Evolutionary conservation across 53 echinoderm and acorn worm genomes (phyloP).

Genomic region (Patiria pectinifera): DNA sequence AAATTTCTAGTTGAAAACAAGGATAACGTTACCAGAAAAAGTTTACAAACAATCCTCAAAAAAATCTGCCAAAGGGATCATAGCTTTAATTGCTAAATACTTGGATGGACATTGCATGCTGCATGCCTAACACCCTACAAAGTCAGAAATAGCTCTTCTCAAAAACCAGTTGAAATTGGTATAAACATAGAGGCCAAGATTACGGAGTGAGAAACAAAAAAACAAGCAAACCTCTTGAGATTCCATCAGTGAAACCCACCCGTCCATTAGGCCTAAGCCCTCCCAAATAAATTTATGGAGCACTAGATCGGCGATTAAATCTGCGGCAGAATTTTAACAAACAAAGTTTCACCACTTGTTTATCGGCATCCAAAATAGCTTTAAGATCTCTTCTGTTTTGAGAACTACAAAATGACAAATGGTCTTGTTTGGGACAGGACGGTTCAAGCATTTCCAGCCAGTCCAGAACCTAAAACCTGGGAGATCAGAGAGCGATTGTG

Average conservation of each 20-base stretch:
- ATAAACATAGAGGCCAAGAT: not conserved
- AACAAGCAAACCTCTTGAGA: conserved; percentile 33
- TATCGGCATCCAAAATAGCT: not conserved
- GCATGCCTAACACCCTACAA: not conserved
- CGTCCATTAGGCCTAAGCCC: not conserved
- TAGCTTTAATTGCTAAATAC: no score
- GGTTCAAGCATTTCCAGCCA: not conserved
- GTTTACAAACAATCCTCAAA: no score
- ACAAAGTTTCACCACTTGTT: conserved; percentile 3
- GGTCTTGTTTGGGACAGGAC: not conserved
- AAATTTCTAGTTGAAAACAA: not conserved
- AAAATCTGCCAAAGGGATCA: no score
- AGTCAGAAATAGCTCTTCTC: not conserved
- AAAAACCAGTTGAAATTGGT: not conserved
- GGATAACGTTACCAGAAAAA: no score
- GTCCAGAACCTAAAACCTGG: not conserved
- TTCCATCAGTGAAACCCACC: not conserved
- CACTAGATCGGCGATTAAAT: not conserved
- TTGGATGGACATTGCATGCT: no score
- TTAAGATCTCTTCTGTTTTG: not conserved
- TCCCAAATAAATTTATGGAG: not conserved
- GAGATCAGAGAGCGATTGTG: not conserved
- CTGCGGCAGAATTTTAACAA: not conserved
- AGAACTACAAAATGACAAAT: conserved; percentile 11
- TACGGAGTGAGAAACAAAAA: not conserved